A percentile compares a stretch with the other conserved stretches of the same genome.
These are phyloP conservation scores for Acleris sparsana DNA, from an alignment of 2,888 invertebrate species.

Conservation along the genomic window DNA sequence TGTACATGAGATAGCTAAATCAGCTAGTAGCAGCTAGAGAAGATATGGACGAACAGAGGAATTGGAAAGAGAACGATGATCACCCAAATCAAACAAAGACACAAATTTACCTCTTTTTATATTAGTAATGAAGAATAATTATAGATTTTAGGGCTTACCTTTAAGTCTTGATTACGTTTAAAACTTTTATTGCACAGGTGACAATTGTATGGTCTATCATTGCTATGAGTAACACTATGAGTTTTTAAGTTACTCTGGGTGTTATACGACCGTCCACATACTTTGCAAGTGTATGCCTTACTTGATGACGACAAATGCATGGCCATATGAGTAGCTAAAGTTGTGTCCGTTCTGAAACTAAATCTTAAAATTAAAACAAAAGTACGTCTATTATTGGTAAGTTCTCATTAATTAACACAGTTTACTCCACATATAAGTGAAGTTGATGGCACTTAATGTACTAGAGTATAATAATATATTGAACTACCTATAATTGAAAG, in stretches of 20 bases:
- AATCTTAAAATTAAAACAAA: background rate
- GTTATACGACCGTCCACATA: constrained; percentile 88
- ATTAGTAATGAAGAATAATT: background rate
- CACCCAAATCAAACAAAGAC: no score
- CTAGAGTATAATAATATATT: no score
- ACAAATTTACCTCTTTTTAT: no score
- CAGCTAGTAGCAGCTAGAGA: no score
- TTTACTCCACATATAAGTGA: no score
- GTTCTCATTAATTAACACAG: background rate
- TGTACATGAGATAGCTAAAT: no score
- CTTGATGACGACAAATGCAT: constrained; percentile 54
- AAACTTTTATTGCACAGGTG: constrained; percentile 88
- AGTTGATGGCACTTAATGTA: no score
- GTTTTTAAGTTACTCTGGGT: constrained; percentile 87
- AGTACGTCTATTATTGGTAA: background rate
- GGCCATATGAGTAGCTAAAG: constrained; percentile 85
- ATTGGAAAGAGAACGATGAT: no score
- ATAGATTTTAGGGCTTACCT: constrained; percentile 65
- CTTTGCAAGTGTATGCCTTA: constrained; percentile 75
- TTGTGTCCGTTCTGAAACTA: constrained; percentile 87
- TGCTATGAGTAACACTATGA: constrained; percentile 88
- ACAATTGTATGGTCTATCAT: constrained; percentile 87
- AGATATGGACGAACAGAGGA: no score
- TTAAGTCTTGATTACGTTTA: constrained; percentile 89
- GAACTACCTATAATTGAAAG: no score